phyloP scores from a whole-genome alignment of 2,797 vertebrate genomes.

The Podarcis siculus region DNA sequence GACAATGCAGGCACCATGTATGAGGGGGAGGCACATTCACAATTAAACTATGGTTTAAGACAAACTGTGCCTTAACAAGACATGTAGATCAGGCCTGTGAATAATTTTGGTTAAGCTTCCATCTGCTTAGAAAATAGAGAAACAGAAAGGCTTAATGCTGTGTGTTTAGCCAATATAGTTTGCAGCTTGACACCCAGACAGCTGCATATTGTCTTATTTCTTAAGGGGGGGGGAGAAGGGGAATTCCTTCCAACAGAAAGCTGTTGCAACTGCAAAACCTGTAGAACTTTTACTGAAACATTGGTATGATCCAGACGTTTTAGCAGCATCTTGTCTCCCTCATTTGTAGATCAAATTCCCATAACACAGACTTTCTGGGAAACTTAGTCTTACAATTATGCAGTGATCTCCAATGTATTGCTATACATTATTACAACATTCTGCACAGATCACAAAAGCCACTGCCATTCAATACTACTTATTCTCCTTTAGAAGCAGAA shows the following conservation, averaged over 20 bases:
- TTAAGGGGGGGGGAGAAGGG: not conserved
- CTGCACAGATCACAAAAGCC: slow-evolving; percentile 23
- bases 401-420: not conserved
- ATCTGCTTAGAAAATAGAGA: not conserved
- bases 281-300: not conserved
- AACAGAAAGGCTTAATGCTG: not conserved
- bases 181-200: not conserved
- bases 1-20: too few species aligned
- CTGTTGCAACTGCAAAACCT: not conserved
- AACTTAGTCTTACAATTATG: not conserved
- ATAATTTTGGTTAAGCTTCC: not conserved
- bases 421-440: slow-evolving; percentile 26
- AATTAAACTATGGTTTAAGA: too few species aligned
- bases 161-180: not conserved
- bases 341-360: not conserved
- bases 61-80: too few species aligned
- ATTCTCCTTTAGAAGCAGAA: slow-evolving; percentile 37
- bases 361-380: slow-evolving; percentile 29
- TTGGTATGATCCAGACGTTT: not conserved
- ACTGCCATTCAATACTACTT: not conserved
- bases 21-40: too few species aligned
- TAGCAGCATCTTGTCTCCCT: not conserved
- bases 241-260: not conserved
- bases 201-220: not conserved
- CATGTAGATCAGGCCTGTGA: not conserved